A percentile compares a stretch with the other conserved stretches of the same genome.
These are phyloP conservation scores for Trichonephila clavata DNA, from an alignment of 1,140 invertebrate species.

Conservation along the genomic window DNA sequence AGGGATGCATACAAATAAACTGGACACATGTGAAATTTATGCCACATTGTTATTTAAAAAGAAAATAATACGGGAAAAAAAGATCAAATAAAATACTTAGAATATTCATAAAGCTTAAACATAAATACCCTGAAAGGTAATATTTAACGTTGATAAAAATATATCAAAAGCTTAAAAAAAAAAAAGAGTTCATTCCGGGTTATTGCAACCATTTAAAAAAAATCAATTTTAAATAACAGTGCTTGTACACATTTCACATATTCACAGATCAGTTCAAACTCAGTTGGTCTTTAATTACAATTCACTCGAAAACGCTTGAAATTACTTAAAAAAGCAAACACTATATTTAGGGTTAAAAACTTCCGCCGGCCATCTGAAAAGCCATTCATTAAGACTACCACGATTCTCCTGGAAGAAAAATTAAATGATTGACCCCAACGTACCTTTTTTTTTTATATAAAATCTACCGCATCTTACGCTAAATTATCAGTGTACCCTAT, in stretches of 20 bases:
- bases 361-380: neutral
- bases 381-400: slow-evolving; percentile 8
- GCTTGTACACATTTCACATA: neutral
- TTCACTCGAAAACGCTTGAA: neutral
- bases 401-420: slow-evolving; percentile 9
- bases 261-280: neutral
- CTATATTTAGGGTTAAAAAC: neutral
- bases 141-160: neutral
- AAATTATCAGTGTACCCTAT: neutral
- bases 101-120: neutral
- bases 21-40: too few relatives aligned
- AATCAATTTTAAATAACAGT: neutral
- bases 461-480: slow-evolving; percentile 15
- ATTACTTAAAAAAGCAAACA: neutral
- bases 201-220: neutral
- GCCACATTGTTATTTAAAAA: neutral
- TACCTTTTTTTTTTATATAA: slow-evolving; percentile 10
- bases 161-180: neutral
- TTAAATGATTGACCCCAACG: neutral
- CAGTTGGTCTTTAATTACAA: neutral
- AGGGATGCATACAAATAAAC: too few relatives aligned
- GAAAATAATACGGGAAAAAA: neutral
- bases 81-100: neutral
- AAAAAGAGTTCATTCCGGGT: neutral
- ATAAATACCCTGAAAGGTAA: neutral